Percentiles rank a stretch among this genome's conserved stretches.
phyloP scores from a whole-genome alignment of 1,140 invertebrate species.

The Drosophila trapezifrons region DNA sequence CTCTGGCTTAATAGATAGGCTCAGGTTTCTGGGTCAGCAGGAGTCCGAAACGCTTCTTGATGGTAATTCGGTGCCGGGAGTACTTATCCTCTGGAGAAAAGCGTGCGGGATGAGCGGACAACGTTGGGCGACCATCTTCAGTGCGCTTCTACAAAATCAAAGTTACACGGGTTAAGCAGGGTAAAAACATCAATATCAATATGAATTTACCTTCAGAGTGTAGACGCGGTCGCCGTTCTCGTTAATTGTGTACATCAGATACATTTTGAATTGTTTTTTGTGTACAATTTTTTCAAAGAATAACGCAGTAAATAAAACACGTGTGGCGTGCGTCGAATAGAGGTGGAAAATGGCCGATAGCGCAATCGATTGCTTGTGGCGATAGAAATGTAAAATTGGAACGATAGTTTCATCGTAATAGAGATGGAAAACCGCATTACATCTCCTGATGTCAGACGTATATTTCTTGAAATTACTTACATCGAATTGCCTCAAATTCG shows the following conservation, averaged over 20 bases:
- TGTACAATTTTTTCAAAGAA: conserved; percentile 4
- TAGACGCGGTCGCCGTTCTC: conserved; percentile 89
- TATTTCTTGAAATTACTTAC: neutral
- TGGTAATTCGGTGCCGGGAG: conserved; percentile 93
- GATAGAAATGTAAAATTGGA: neutral
- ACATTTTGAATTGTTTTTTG: conserved; percentile 86
- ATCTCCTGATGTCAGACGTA: neutral
- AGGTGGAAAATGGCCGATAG: neutral
- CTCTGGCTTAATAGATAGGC: conserved; percentile 86
- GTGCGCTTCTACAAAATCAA: conserved; percentile 87
- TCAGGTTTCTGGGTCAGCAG: conserved; percentile 94
- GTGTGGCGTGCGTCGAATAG: conserved; percentile 49
- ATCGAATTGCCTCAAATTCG: neutral
- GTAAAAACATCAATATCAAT: neutral
- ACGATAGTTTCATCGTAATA: neutral
- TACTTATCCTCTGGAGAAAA: conserved; percentile 98
- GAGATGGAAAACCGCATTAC: neutral
- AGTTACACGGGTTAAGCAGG: conserved; percentile 21
- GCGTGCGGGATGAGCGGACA: conserved; percentile 96
- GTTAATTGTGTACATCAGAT: conserved; percentile 90
- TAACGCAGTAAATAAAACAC: conserved; percentile 58
- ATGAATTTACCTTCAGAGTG: conserved; percentile 87
- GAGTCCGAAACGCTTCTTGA: conserved; percentile 95
- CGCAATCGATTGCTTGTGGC: neutral
- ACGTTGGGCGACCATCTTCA: conserved; percentile 90